These are phyloP conservation scores for Conops quadrifasciatus DNA, from an alignment of 2,888 invertebrate species.

Conservation along the genomic window DNA sequence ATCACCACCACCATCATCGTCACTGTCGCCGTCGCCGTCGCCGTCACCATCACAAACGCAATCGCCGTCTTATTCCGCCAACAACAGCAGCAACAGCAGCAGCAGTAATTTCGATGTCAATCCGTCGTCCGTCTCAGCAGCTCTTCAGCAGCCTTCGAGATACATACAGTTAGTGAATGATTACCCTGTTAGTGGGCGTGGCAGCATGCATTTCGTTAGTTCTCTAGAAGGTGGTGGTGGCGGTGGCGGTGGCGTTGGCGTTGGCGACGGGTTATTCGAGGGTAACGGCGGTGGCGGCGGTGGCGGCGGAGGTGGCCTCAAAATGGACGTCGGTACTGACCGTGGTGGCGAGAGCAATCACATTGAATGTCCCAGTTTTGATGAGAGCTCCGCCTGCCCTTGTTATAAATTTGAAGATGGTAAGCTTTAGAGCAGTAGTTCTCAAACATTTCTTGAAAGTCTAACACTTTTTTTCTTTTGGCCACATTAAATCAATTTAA, in stretches of 20 bases:
- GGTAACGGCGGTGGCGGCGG: constrained; percentile 38
- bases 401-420: constrained; percentile 93
- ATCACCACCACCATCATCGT: constrained; percentile 31
- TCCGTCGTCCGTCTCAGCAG: constrained; percentile 22
- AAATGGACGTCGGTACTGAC: constrained; percentile 25
- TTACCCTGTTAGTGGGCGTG: constrained; percentile 33
- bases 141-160: constrained; percentile 28
- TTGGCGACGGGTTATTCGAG: constrained; percentile 32
- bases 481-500: too few species aligned
- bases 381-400: constrained; percentile 83
- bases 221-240: constrained; percentile 35
- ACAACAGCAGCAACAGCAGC: constrained; percentile 38
- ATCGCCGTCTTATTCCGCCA: constrained; percentile 13
- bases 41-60: constrained; percentile 40
- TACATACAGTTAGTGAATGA: constrained; percentile 34
- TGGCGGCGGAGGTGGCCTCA: too few species aligned
- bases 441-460: too few species aligned
- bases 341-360: constrained; percentile 43
- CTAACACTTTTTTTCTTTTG: too few species aligned
- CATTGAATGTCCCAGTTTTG: constrained; percentile 75
- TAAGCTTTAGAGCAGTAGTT: constrained; percentile 56
- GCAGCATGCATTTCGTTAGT: constrained; percentile 41
- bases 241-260: constrained; percentile 18
- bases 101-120: too few species aligned
- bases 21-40: constrained; percentile 38